Conservation (phyloP, 1,140 invertebrate species). For the Pogonomyrmex californicus region DNA sequence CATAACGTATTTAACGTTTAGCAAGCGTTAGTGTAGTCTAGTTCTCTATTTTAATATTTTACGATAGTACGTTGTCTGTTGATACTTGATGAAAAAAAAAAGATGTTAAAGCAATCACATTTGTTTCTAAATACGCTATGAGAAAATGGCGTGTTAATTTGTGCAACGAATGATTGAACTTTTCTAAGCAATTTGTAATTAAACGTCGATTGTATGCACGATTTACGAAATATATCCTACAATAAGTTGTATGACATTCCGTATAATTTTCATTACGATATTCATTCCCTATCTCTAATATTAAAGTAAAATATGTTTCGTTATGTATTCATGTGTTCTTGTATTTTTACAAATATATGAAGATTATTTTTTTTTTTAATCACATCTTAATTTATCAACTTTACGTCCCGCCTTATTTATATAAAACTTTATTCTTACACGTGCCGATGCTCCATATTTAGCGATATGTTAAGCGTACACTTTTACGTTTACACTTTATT, state of each 20-base stretch:
- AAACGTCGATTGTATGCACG: constrained; percentile 22
- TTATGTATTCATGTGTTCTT: not conserved
- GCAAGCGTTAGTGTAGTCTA: not conserved
- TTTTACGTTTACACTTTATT: not conserved
- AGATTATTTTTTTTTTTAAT: constrained; percentile 17
- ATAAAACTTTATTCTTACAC: not conserved
- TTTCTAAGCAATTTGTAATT: constrained; percentile 51
- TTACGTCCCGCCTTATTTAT: not conserved
- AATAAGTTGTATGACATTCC: constrained; percentile 31
- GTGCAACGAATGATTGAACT: constrained; percentile 25
- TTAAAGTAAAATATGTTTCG: not conserved
- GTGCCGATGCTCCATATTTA: not conserved
- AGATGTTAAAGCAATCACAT: not conserved
- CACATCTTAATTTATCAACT: not conserved
- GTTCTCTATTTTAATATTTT: constrained; percentile 10
- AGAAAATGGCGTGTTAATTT: not conserved
- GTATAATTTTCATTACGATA: not conserved
- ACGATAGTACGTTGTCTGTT: constrained; percentile 5
- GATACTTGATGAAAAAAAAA: not conserved
- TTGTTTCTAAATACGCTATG: constrained; percentile 9
- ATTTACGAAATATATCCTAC: constrained; percentile 50
- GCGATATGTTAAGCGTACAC: not conserved
- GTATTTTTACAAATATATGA: not conserved
- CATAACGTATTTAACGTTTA: constrained; percentile 9
- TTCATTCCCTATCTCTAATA: not conserved